Evolutionary conservation across 2,888 invertebrate genomes (phyloP), one percentile per base, ranked within the genome.

Genomic region (Pseudococcus longispinus): DNA sequence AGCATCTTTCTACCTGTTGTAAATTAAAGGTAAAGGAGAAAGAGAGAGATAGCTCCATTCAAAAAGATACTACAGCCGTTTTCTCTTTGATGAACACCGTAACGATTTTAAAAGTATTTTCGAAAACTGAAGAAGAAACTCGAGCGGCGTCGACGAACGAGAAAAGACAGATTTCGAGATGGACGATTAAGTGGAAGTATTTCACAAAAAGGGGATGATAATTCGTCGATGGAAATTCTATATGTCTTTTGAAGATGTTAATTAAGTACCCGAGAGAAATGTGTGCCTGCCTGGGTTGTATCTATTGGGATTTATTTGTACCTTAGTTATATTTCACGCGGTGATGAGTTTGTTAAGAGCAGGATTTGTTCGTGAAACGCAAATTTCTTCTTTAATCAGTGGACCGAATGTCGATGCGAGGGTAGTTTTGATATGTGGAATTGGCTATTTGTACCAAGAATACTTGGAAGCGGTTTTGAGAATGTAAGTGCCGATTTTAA

Each of bases 11-110:
- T 60, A 60, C 60, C 60, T 60, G 60, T 23, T 60, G 3, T 60
- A 60, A 60, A 60, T 60, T 60, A 23, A 60, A 23, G 60, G 60
- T 70, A 70, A 18, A 26, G 65, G 26, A 70, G 29, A 29, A 2
- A 65, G 65, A 60, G 26, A 65, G 29, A 29, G 29, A 4, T 13
- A 29, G 23, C 20, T 20, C 29, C 70, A 70, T 70, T 70, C 70
- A 70, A 70, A 70, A 70, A 29, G 23, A 60, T 60, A 13, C 13
- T 4, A 29, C 3, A 15, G 26, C 11, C 2, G 5, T 37, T 37
- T 37, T n/a, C 29, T 70, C 70, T 70, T 70, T 70, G 70, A 70
- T 70, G 29, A 70, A 70, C 18, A 70, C 70, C 70, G 70, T 70
- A 70, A 70, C 70, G 18, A 70, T 70, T 70, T 70, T 70, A 18